Percentiles rank a stretch among this genome's conserved stretches.
Evolutionary conservation across 2,797 vertebrate genomes (phyloP).

Genomic region (Carcharodon carcharias): DNA sequence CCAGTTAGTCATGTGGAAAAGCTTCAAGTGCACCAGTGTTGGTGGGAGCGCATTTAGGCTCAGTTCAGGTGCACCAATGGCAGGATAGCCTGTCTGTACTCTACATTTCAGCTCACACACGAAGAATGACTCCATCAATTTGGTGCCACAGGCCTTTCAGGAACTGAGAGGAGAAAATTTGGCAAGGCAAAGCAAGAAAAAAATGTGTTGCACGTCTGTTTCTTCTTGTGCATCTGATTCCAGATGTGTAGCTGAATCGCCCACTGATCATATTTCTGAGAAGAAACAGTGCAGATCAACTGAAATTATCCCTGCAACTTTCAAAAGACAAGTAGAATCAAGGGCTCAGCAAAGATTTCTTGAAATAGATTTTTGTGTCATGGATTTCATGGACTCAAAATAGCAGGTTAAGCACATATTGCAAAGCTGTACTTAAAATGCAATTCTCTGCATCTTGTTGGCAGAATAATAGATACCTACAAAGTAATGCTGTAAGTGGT

Average conservation of each 20-base stretch:
- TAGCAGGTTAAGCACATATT: constrained; percentile 16
- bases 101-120: neutral
- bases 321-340: neutral
- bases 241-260: neutral
- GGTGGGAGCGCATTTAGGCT: neutral
- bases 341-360: neutral
- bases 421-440: constrained; percentile 30
- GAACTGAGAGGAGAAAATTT: neutral
- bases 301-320: neutral
- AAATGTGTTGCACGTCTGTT: neutral
- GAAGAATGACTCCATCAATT: neutral
- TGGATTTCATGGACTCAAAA: constrained; percentile 23
- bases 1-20: neutral
- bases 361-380: constrained; percentile 27
- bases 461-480: constrained; percentile 20
- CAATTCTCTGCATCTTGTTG: constrained; percentile 17
- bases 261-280: neutral
- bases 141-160: neutral
- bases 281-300: neutral
- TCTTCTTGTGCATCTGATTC: neutral
- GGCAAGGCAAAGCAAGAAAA: neutral
- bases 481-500: neutral
- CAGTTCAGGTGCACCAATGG: neutral
- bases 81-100: neutral
- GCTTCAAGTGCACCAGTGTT: neutral